Conservation (phyloP, 1,140 invertebrate species). For the Drosophila murphyi region DNA sequence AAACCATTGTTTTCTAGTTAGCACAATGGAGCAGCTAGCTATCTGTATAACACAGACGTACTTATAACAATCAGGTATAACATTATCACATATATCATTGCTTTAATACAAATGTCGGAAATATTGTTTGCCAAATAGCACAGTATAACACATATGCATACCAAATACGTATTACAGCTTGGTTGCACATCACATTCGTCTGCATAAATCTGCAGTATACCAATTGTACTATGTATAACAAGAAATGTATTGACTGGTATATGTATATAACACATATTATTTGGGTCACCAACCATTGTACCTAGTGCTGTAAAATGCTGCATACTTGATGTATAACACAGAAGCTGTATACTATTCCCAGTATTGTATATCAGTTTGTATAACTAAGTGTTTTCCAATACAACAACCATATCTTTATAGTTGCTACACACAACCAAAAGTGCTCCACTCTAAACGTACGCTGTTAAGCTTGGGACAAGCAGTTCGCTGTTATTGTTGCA, state of each 20-base stretch:
- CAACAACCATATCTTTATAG: not conserved
- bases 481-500: not conserved
- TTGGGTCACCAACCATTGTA: no score
- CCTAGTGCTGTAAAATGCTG: not conserved
- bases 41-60: no score
- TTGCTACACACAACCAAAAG: not conserved
- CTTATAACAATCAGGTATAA: no score
- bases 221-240: not conserved
- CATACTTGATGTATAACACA: not conserved
- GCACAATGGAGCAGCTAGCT: no score
- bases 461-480: slow-evolving; percentile 27
- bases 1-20: no score
- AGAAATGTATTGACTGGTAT: not conserved
- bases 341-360: not conserved
- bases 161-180: not conserved
- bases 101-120: no score
- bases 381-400: not conserved
- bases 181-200: not conserved
- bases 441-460: not conserved
- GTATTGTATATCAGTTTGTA: slow-evolving; percentile 2
- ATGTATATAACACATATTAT: not conserved
- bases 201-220: not conserved
- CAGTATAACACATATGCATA: not conserved
- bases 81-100: no score
- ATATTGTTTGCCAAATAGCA: not conserved